Evolutionary conservation across 2,797 vertebrate species (phyloP), one percentile per base, ranked within the genome.

Genomic region (Chelon labrosus): DNA sequence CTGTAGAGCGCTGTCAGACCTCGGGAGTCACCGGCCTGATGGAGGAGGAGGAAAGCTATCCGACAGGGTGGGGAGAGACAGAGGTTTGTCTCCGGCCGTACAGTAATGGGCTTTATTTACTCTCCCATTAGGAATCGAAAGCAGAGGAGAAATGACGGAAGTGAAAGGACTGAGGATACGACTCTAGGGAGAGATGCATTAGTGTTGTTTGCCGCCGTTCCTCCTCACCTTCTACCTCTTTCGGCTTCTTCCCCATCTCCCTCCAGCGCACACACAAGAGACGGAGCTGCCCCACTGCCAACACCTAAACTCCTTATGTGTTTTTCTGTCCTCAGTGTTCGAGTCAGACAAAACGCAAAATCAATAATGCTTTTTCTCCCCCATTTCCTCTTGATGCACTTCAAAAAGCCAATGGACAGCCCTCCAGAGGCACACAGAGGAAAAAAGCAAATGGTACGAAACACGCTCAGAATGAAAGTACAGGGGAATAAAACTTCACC

Each of bases 301-400:
- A 86, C 85, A 90, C 91, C 90, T 89, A 66, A 35, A 82, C 89
- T 92, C 84, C 89, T 87, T 81, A 88, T 78, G 87, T 90, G 91
- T 92, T 91, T 93, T 88, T 92, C 92, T 93, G 91, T 94, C 91
- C 92, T 93, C 84, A 68, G 81, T 89, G 90, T 94, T 93, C 87
- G 90, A 94, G 92, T 94, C 92, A 91, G 93, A 96, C 95, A 95
- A 96, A 96, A 95, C 92, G 92, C 90, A 94, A 94, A 94, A 95
- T 95, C 94, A 93, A 96, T 95, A 94, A 92, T 84, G 89, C 91
- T 87, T 94, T 94, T 93, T 85, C 89, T 86, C 89, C 91, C 86
- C 93, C 86, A 90, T 94, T 94, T 95, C 94, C 93, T 91, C 94
- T 95, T 95, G 94, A 95, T 95, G 94, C 87, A 92, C 95, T 95